Base-by-base conservation (phyloP, 53 echinoderm and acorn worm genomes). In the Holothuria leucospilota region DNA sequence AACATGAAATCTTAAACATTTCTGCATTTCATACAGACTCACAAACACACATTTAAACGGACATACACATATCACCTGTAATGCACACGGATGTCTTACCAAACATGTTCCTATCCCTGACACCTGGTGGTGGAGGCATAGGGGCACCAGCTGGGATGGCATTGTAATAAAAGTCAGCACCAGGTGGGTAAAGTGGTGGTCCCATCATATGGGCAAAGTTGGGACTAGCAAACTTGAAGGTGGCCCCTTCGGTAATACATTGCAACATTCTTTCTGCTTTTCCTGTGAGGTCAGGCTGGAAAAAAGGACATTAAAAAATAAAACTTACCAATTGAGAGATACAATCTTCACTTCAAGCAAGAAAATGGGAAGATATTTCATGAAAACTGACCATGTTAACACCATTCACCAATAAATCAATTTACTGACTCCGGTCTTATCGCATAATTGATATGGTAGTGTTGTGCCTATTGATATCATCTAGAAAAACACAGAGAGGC, bases 241-340 rank as follows among this genome's bases (percentile, higher is more conserved):
- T 71, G 34, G 92, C 85, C 2, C 99, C 95, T 56, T 95, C 95
- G 46, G 92, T 93, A 65, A 99, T 99, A 71, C 91, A 93, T 69
- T 99, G 99, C 77, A 92, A 82, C 95, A 99, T 99, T 46, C 99
- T 92, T 75, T 95, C 99, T 10, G 95, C 99, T 87, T 99, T 99
- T 7, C 99, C 99, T 15, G 95, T 95, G 82, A 95, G 94, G 85
- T 99, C 95, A 95, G 95, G 91, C 95, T 97, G 75, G 29, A 79
- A 84, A 20, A 52, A 20, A 9, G 38, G 15, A 11, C 11, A 11
- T 11, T 0, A 11, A 46, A 69, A 85, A 70, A 70, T 13, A 38
- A 18, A 56, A 56, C 7, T 20, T 68, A 20, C 15, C 68, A 29
- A 29, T 13, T 14, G 18, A 18, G 8, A 56, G 56, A 56, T 16